Evolutionary conservation across 2,888 invertebrate genomes (phyloP).

Genomic region (Orthonevra nobilis): DNA sequence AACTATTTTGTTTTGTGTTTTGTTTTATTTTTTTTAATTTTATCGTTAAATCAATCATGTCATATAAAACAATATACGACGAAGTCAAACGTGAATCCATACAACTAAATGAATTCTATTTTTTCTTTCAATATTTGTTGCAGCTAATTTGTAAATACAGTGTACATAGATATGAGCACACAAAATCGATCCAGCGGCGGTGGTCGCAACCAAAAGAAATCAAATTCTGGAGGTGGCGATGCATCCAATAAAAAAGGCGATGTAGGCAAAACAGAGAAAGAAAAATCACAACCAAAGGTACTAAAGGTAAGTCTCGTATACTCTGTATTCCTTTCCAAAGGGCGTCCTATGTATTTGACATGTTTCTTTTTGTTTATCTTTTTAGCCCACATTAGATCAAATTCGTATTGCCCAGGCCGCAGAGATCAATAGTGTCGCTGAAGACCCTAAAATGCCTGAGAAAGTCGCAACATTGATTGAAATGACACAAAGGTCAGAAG

Average conservation of each 20-base stretch:
- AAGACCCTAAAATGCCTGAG: slow-evolving; percentile 84
- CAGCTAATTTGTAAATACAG: slow-evolving; percentile 80
- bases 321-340: too few species aligned
- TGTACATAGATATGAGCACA: slow-evolving; percentile 81
- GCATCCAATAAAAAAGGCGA: slow-evolving; percentile 82
- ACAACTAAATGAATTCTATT: too few species aligned
- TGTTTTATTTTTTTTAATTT: too few species aligned
- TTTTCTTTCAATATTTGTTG: slow-evolving; percentile 38
- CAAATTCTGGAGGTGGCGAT: slow-evolving; percentile 77
- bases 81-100: too few species aligned
- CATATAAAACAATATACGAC: too few species aligned
- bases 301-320: too few species aligned
- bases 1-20: too few species aligned
- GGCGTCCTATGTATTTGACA: not conserved
- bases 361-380: slow-evolving; percentile 6
- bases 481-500: slow-evolving; percentile 93
- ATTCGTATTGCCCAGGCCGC: slow-evolving; percentile 92
- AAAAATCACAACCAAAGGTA: slow-evolving; percentile 82
- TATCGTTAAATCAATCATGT: too few species aligned
- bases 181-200: slow-evolving; percentile 80
- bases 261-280: slow-evolving; percentile 83
- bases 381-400: slow-evolving; percentile 90
- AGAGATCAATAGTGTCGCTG: slow-evolving; percentile 83
- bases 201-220: slow-evolving; percentile 79
- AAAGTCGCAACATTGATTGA: slow-evolving; percentile 92